These are phyloP conservation scores for Oceanites oceanicus DNA, from an alignment of 2,113 vertebrate genomes.

Conservation along the genomic window DNA sequence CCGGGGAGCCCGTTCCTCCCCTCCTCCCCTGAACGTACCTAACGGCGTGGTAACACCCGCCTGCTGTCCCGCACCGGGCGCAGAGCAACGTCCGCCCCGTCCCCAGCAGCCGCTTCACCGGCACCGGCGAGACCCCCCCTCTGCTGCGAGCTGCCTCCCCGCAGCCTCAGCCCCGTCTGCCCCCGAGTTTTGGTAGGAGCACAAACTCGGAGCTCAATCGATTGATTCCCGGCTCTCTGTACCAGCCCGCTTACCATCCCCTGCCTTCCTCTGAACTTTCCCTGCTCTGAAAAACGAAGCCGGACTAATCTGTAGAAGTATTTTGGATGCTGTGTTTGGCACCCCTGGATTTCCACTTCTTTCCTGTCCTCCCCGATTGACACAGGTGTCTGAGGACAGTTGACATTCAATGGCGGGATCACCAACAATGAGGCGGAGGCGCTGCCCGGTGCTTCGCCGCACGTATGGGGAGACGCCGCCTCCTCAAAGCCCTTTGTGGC, in stretches of 20 bases:
- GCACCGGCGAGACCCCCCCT: background rate
- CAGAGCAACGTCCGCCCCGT: too few relatives aligned
- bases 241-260: background rate
- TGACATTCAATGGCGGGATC: background rate
- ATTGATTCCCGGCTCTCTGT: background rate
- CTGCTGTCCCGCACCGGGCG: background rate
- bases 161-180: background rate
- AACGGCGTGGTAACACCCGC: rapidly evolving
- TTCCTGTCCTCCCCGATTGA: background rate
- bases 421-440: background rate
- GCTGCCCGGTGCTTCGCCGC: background rate
- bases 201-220: background rate
- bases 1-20: background rate
- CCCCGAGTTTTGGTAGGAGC: rapidly evolving
- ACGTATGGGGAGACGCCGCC: background rate
- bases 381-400: background rate
- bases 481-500: background rate
- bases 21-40: rapidly evolving
- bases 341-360: background rate
- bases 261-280: background rate
- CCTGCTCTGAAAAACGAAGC: background rate
- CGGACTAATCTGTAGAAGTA: background rate
- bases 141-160: background rate
- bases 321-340: background rate
- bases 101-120: background rate